Conservation (phyloP, 2,888 invertebrate species). For the Platycheirus rosarum region DNA sequence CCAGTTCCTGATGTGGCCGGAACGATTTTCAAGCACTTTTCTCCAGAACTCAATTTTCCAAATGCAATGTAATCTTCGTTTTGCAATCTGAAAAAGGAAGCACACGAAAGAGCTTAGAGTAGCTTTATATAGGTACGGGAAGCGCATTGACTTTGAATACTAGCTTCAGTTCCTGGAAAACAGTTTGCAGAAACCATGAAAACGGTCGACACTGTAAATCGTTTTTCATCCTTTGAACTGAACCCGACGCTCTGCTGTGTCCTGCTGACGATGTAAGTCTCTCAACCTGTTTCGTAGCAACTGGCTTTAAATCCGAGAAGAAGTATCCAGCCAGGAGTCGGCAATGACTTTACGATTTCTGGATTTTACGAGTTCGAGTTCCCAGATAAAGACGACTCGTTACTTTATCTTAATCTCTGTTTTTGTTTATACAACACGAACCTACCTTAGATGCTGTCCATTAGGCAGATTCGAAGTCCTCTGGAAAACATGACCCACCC, state of each 20-base stretch:
- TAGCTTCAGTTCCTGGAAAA: conserved; percentile 83
- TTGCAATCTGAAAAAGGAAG: conserved; percentile 75
- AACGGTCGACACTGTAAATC: conserved; percentile 84
- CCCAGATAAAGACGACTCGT: too few species aligned
- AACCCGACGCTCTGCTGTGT: not conserved
- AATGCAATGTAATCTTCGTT: conserved; percentile 79
- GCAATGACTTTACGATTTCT: conserved; percentile 83
- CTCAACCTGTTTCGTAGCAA: conserved; percentile 1
- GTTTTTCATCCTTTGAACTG: conserved; percentile 75
- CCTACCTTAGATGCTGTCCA: conserved; percentile 80
- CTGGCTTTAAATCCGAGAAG: conserved; percentile 81
- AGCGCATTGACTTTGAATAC: conserved; percentile 46
- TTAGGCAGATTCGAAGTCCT: conserved; percentile 79
- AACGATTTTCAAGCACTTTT: conserved; percentile 77
- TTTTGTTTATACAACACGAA: conserved; percentile 48
- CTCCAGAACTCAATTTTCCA: conserved; percentile 79
- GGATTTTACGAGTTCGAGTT: conserved; percentile 42
- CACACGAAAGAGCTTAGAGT: too few species aligned
- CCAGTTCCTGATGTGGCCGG: conserved; percentile 31
- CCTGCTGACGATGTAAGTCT: not conserved
- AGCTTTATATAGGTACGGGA: too few species aligned
- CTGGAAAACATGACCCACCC: conserved; percentile 82
- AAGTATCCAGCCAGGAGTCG: conserved; percentile 82
- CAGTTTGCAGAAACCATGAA: conserved; percentile 84
- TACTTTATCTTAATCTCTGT: conserved; percentile 54